Percentiles rank a stretch among this genome's conserved stretches.
Evolutionary conservation across 2,113 vertebrate species (phyloP).

Genomic region (Hippopotamus amphibius): DNA sequence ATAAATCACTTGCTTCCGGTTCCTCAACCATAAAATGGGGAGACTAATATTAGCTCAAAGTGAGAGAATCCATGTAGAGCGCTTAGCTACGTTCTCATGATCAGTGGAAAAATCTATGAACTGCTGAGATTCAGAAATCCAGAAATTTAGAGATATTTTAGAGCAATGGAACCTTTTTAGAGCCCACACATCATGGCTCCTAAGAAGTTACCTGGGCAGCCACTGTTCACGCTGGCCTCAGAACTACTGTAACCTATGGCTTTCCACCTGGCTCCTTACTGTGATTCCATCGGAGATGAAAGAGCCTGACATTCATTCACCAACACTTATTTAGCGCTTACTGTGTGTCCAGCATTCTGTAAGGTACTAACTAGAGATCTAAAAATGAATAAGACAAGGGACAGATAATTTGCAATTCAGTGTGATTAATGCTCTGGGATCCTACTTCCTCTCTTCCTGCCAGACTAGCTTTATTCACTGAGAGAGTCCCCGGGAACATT

Average conservation of each 20-base stretch:
- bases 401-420: slow-evolving; percentile 34
- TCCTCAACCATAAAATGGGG: neutral
- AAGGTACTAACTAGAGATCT: slow-evolving; percentile 26
- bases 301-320: neutral
- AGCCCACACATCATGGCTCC: neutral
- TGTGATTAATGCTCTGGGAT: slow-evolving; percentile 33
- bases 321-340: slow-evolving; percentile 52
- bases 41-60: neutral
- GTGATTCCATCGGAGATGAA: neutral
- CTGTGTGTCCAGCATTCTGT: slow-evolving; percentile 38
- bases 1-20: neutral
- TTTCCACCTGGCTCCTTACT: neutral
- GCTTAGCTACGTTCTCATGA: neutral
- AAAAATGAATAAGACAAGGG: slow-evolving; percentile 49
- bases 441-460: neutral
- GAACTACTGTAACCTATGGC: neutral
- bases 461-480: neutral
- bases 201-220: neutral
- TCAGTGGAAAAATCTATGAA: neutral
- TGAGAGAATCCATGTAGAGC: neutral
- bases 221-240: neutral
- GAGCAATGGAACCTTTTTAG: neutral
- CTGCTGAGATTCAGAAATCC: neutral
- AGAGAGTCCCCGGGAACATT: neutral
- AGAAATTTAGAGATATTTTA: neutral